These are phyloP conservation scores for Xiphophorus maculatus DNA, from an alignment of 2,113 vertebrate species.

Conservation along the genomic window DNA sequence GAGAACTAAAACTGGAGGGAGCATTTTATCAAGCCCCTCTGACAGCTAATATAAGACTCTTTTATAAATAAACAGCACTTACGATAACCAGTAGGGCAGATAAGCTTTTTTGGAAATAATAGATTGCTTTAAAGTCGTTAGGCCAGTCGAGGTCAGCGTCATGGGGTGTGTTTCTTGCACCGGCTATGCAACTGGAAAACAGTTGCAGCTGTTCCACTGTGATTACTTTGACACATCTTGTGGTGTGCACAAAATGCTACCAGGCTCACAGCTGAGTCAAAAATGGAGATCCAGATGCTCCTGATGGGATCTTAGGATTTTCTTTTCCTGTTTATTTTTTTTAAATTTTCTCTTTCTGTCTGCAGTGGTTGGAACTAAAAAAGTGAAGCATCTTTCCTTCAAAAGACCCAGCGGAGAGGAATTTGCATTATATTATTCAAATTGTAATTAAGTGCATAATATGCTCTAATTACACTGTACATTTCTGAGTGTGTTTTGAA, in stretches of 20 bases:
- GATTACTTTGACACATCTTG: conserved; percentile 68
- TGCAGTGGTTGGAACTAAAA: conserved; percentile 34
- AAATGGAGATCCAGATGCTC: conserved; percentile 44
- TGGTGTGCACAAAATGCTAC: conserved; percentile 67
- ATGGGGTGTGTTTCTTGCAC: conserved; percentile 48
- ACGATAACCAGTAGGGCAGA: conserved; percentile 28
- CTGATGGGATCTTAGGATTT: conserved; percentile 42
- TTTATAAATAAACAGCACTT: conserved; percentile 42
- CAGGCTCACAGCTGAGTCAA: conserved; percentile 72
- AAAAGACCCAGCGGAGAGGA: conserved; percentile 58
- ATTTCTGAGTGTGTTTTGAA: conserved; percentile 65
- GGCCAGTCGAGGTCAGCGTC: conserved; percentile 63
- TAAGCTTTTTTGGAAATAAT: conserved; percentile 43
- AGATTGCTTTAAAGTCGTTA: conserved; percentile 45
- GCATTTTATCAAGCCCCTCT: conserved; percentile 36
- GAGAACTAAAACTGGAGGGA: conserved; percentile 34
- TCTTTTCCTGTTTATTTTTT: neutral
- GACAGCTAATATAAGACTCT: conserved; percentile 43
- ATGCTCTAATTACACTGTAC: conserved; percentile 66
- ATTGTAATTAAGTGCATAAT: conserved; percentile 73
- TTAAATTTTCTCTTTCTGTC: conserved; percentile 19
- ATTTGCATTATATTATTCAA: conserved; percentile 76
- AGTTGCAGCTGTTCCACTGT: conserved; percentile 63
- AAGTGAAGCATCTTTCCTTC: conserved; percentile 53
- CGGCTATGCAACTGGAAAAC: conserved; percentile 41